Evolutionary conservation across 2,888 invertebrate genomes (phyloP).

Genomic region (Chirona hameri): DNA sequence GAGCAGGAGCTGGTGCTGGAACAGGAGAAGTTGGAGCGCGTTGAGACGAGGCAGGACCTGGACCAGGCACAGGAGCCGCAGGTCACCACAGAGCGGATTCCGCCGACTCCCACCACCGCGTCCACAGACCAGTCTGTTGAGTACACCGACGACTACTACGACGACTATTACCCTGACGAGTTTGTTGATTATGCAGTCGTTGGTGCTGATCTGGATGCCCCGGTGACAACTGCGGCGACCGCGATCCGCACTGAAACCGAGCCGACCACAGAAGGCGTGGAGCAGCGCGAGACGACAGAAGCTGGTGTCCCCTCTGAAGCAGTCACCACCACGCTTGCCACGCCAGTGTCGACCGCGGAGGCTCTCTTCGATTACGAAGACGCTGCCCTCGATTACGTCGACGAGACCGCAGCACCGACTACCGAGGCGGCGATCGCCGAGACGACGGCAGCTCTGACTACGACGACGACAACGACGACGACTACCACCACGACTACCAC

Average conservation of each 20-base stretch:
- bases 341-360: not conserved
- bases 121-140: too few relatives aligned
- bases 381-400: not conserved
- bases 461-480: not conserved
- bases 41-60: too few relatives aligned
- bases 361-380: not conserved
- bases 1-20: not conserved
- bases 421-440: not conserved
- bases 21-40: too few relatives aligned
- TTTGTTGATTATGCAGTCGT: too few relatives aligned
- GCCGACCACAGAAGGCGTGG: slow-evolving; percentile 66
- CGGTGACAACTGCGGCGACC: not conserved
- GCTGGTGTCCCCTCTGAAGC: not conserved
- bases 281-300: slow-evolving; percentile 58
- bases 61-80: too few relatives aligned
- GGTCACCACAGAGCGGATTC: too few relatives aligned
- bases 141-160: too few relatives aligned
- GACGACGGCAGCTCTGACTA: not conserved
- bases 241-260: slow-evolving; percentile 57
- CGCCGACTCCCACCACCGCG: too few relatives aligned
- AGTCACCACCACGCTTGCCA: not conserved
- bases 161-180: too few relatives aligned
- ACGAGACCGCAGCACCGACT: slow-evolving; percentile 48
- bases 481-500: not conserved
- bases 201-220: too few relatives aligned